Evolutionary conservation across 2,888 invertebrate genomes (phyloP).

Genomic region (Synanthedon myopaeformis): DNA sequence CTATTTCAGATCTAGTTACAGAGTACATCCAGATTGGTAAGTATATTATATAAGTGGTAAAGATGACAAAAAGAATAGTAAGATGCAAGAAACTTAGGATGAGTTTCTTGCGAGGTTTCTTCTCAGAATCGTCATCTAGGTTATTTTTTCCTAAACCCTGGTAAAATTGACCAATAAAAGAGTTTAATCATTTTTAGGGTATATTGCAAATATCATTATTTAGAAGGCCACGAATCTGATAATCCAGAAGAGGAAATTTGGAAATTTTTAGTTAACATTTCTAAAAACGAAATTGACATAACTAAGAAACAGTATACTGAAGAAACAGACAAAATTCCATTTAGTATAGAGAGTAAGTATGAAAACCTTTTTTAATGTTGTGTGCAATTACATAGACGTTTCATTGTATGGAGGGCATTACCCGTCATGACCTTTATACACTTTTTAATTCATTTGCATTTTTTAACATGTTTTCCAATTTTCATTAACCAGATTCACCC

Average conservation of each 20-base stretch:
- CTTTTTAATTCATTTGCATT: background rate
- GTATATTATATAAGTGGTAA: slow-evolving; percentile 4
- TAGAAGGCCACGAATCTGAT: slow-evolving; percentile 80
- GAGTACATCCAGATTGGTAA: slow-evolving; percentile 88
- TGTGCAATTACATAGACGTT: background rate
- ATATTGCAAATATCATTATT: slow-evolving; percentile 88
- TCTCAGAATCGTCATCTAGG: no score
- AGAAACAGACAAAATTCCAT: slow-evolving; percentile 23
- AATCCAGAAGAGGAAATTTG: slow-evolving; percentile 81
- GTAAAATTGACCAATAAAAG: no score
- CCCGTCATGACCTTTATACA: no score
- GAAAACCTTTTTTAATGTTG: background rate
- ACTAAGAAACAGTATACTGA: slow-evolving; percentile 49
- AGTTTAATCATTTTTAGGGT: slow-evolving; percentile 62
- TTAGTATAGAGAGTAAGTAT: slow-evolving; percentile 38
- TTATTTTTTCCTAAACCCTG: no score
- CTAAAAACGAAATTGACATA: slow-evolving; percentile 51
- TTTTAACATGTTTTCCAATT: no score
- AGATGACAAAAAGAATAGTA: no score
- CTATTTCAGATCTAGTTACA: slow-evolving; percentile 82
- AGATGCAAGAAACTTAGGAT: no score
- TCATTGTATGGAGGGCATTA: no score
- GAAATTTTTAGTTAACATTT: slow-evolving; percentile 80
- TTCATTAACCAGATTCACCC: no score
- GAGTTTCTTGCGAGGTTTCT: no score